Evolutionary conservation across 1,140 invertebrate species (phyloP).

Genomic region (Psilanteris sp.): DNA sequence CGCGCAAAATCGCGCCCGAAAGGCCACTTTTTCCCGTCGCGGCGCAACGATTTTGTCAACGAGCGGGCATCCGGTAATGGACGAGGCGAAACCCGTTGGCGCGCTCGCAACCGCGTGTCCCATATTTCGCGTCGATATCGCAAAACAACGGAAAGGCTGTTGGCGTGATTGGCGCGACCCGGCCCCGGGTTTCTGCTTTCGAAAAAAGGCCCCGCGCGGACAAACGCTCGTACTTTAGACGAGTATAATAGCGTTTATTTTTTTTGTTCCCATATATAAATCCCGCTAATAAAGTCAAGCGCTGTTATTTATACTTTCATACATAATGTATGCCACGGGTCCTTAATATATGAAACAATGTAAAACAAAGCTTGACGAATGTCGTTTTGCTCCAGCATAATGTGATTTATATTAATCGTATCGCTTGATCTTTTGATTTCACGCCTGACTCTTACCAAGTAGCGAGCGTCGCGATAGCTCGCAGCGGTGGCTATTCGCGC

Average conservation of each 20-base stretch:
- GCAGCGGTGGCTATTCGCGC: constrained; percentile 48
- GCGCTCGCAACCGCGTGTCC: too few relatives aligned
- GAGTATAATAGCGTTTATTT: constrained; percentile 14
- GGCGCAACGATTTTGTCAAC: too few relatives aligned
- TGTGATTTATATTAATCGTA: constrained; percentile 58
- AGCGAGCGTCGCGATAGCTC: constrained; percentile 50
- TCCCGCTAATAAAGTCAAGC: constrained; percentile 28
- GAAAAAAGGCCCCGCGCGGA: constrained; percentile 18
- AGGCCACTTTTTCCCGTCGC: too few relatives aligned
- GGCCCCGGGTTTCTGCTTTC: constrained; percentile 7
- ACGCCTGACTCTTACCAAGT: constrained; percentile 60
- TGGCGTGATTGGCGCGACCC: too few relatives aligned
- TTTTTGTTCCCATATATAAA: constrained; percentile 43
- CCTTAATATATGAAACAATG: constrained; percentile 53
- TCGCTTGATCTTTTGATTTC: constrained; percentile 60
- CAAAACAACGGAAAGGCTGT: too few relatives aligned
- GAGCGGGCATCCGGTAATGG: too few relatives aligned
- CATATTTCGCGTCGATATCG: too few relatives aligned
- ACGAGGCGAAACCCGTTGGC: too few relatives aligned
- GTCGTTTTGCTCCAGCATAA: constrained; percentile 29
- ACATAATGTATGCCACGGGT: constrained; percentile 43
- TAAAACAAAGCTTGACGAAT: constrained; percentile 48
- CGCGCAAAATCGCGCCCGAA: too few relatives aligned
- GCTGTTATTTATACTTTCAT: constrained; percentile 52
- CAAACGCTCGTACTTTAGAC: constrained; percentile 41